A percentile compares a stretch with the other conserved stretches of the same genome.
These are phyloP conservation scores for Hyperoodon ampullatus DNA, from an alignment of 2,113 vertebrate species.

Conservation along the genomic window DNA sequence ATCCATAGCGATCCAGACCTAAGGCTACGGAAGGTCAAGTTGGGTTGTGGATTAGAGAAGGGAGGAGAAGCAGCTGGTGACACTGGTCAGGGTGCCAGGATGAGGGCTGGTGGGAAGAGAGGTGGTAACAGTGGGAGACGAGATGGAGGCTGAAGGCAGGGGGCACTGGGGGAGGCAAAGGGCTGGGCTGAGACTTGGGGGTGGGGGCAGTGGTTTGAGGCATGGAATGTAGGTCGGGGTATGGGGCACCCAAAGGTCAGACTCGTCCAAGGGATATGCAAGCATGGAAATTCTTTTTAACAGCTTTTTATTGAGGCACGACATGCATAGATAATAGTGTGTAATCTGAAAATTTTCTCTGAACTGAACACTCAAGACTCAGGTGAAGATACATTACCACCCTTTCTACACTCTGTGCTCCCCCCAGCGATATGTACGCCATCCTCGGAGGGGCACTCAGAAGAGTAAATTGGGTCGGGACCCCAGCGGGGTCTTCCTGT, in stretches of 20 bases:
- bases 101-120: not conserved
- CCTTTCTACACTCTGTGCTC: not conserved
- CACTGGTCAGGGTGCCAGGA: no score
- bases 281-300: not conserved
- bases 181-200: not conserved
- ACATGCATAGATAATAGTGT: not conserved
- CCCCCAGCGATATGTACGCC: rapidly evolving
- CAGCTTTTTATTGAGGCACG: not conserved
- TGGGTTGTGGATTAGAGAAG: not conserved
- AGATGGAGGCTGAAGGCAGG: no score
- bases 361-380: not conserved
- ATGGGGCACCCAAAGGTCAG: not conserved
- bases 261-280: not conserved
- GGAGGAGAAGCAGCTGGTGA: no score
- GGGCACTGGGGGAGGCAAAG: not conserved
- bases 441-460: not conserved
- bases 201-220: not conserved
- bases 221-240: no score
- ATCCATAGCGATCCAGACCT: rapidly evolving
- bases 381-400: not conserved
- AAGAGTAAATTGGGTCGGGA: not conserved
- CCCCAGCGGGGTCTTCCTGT: rapidly evolving
- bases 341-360: not conserved
- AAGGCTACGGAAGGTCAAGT: not conserved
- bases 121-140: not conserved